A percentile compares a stretch with the other conserved stretches of the same genome.
Evolutionary conservation across 2,888 invertebrate genomes (phyloP).

Genomic region (Eristalis arbustorum): DNA sequence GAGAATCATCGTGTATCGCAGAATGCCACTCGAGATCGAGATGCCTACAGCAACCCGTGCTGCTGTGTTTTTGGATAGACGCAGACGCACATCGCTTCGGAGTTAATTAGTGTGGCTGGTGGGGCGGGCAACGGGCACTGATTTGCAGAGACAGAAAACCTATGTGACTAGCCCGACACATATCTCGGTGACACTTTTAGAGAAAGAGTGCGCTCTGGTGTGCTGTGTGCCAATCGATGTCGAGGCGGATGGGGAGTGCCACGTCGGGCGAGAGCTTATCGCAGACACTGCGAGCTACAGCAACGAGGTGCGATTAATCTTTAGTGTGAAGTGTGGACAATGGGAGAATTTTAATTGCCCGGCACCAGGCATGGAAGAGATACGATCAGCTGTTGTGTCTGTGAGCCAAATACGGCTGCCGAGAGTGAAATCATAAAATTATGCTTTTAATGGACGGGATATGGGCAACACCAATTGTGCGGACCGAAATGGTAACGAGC

Average conservation of each 20-base stretch:
- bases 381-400: conserved; percentile 22
- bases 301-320: conserved; percentile 37
- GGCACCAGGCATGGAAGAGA: conserved; percentile 20
- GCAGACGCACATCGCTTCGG: conserved; percentile 51
- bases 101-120: conserved; percentile 55
- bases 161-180: conserved; percentile 35
- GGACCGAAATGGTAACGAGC: neutral
- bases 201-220: conserved; percentile 16
- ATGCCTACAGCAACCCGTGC: conserved; percentile 11
- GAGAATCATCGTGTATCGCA: conserved; percentile 62
- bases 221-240: neutral
- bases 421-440: conserved; percentile 28
- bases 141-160: neutral
- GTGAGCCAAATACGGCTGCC: neutral
- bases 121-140: neutral
- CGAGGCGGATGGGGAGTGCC: neutral
- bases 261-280: conserved; percentile 35
- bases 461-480: conserved; percentile 10
- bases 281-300: conserved; percentile 28
- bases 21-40: conserved; percentile 46
- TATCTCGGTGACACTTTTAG: conserved; percentile 38
- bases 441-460: conserved; percentile 33
- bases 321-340: conserved; percentile 46
- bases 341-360: conserved; percentile 58
- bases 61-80: conserved; percentile 24